Percentiles rank a stretch among this genome's conserved stretches.
Conservation (phyloP, 2,797 vertebrate genomes). For the Morus bassanus region DNA sequence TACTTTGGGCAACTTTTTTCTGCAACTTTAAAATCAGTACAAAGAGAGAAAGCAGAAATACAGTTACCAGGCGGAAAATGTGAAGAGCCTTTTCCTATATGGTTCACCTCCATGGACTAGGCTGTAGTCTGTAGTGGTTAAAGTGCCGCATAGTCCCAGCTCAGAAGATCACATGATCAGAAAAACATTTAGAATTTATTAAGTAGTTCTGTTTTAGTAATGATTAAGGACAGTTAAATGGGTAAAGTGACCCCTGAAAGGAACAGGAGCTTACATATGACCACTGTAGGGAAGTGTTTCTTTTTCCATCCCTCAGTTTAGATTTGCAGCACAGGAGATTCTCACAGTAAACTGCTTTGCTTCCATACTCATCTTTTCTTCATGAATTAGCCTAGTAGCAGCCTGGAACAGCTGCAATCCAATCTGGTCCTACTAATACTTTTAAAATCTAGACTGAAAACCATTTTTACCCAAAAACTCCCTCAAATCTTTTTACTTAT, state of each 20-base stretch:
- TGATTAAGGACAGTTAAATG: neutral
- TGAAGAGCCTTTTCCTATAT: neutral
- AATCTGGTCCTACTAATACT: neutral
- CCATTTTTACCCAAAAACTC: neutral
- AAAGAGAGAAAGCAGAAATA: neutral
- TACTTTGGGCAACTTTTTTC: neutral
- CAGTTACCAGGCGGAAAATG: neutral
- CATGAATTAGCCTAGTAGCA: neutral
- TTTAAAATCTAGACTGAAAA: neutral
- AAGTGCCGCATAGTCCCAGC: neutral
- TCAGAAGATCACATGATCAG: neutral
- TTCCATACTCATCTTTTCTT: neutral
- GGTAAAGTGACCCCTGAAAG: neutral
- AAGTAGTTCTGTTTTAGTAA: neutral
- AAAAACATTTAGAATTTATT: neutral
- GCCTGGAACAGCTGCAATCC: neutral
- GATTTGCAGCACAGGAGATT: neutral
- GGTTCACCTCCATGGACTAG: neutral
- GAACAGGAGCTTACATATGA: neutral
- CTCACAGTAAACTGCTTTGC: neutral
- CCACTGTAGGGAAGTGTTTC: neutral
- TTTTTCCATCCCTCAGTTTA: neutral
- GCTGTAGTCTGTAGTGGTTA: neutral
- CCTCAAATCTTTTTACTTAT: neutral
- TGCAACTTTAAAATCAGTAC: neutral